Base-by-base conservation (phyloP, 1,140 invertebrate genomes). In the Drosophila lacertosa region DNA sequence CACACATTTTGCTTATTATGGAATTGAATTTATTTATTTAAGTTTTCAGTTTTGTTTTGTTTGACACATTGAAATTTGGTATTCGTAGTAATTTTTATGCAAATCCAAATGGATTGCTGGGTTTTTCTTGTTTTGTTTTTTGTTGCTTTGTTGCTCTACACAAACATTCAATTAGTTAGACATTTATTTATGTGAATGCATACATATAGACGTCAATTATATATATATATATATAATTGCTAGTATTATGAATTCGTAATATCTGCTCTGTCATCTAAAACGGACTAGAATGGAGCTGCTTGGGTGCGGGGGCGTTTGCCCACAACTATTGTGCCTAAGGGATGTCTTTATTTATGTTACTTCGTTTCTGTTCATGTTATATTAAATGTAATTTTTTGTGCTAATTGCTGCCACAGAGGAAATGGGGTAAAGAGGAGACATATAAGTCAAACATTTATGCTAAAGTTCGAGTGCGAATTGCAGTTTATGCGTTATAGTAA, bases 21-120 rank as follows among this genome's bases (percentile, higher is more conserved):
- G 45, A 77, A 75, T 77, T 86, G 51, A 57, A 50, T 88, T 88
- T 88, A 86, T 88, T 82, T 11, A 58, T 70, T 81, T 58, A 71
- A 88, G 53, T 63, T 76, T 60, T 74, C 64, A 84, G 74, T n/a
- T 45, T 24, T 24, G 20, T 60, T 74, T 29, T 58, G 88, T 70
- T 86, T 88, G 82, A 88, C 82, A 88, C 82, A 89, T 88, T 88
- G 82, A 88, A 82, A 89, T 89, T 89, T 73, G 65, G 66, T 82
- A 76, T 70, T 75, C 37, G 47, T 75, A 44, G 54, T 74, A 53
- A 33, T 47, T 50, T 20, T 57, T 20, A 62, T 35, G 40, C 32
- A 37, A 33, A 77, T 76, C 53, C 55, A 20, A 67, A 37, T 44
- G 64, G 60, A 69, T 77, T 54, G 18, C 22, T 37, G 32, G 69